phyloP scores from a whole-genome alignment of 64 coral and sea anemone genomes.

The Montipora cactus region DNA sequence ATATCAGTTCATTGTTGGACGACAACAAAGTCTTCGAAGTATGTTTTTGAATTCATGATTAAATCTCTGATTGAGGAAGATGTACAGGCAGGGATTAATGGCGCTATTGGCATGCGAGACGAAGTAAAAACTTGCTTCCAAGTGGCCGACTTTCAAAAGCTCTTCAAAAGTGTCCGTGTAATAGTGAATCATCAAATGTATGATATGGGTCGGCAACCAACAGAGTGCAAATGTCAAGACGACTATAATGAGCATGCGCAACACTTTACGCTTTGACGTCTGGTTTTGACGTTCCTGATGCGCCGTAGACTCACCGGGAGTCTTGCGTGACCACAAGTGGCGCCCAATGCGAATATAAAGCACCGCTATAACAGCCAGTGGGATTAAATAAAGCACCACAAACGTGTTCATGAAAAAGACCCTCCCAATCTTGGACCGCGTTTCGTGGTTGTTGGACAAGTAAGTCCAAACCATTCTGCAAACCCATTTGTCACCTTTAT shows the following conservation, averaged over 20 bases:
- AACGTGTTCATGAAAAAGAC: conserved; percentile 74
- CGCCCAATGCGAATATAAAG: conserved; percentile 74
- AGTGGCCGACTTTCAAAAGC: not conserved
- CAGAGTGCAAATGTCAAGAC: conserved; percentile 78
- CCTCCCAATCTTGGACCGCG: no score
- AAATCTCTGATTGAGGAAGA: conserved; percentile 79
- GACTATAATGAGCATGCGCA: conserved; percentile 90
- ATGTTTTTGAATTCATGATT: conserved; percentile 83
- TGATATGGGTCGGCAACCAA: conserved; percentile 84
- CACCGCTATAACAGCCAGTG: conserved; percentile 52
- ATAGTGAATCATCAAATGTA: conserved; percentile 77
- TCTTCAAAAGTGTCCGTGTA: conserved; percentile 29
- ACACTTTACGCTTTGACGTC: conserved; percentile 77
- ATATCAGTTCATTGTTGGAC: not conserved
- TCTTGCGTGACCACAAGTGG: conserved; percentile 77
- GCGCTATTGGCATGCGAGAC: conserved; percentile 87
- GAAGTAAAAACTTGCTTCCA: conserved; percentile 80
- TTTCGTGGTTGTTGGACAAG: conserved; percentile 2
- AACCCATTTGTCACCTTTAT: not conserved
- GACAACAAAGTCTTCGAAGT: conserved; percentile 9
- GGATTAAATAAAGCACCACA: conserved; percentile 77
- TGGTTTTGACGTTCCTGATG: conserved; percentile 43
- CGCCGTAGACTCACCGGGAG: conserved; percentile 67
- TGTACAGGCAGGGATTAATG: conserved; percentile 87
- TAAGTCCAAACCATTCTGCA: conserved; percentile 53